These are phyloP conservation scores for Lonchura striata DNA, from an alignment of 2,113 vertebrate genomes.

Conservation along the genomic window DNA sequence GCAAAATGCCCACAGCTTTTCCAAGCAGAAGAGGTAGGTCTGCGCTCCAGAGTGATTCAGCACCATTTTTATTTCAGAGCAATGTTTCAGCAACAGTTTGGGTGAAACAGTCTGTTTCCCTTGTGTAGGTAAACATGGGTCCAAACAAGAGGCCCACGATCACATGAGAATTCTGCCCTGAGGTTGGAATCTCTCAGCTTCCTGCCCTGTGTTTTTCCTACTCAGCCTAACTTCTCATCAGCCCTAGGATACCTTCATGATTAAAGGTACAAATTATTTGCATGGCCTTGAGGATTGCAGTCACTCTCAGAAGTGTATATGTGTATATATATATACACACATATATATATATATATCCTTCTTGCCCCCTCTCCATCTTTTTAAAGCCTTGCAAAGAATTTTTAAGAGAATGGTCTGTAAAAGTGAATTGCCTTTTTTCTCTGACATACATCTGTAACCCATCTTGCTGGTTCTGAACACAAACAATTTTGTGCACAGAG, in stretches of 20 bases:
- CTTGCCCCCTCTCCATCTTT: accelerated
- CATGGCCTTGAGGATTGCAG: not conserved
- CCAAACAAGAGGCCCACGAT: accelerated
- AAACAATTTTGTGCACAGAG: not conserved
- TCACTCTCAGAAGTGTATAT: not conserved
- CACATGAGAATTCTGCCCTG: not conserved
- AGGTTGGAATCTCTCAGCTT: not conserved
- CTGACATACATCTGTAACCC: not conserved
- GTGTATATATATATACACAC: not conserved
- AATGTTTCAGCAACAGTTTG: not conserved
- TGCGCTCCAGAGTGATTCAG: not conserved
- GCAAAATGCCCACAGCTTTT: not conserved
- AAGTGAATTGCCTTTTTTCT: not conserved
- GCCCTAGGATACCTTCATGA: not conserved
- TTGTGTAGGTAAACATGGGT: not conserved
- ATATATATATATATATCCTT: not conserved
- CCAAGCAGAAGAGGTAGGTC: not conserved
- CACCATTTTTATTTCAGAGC: not conserved
- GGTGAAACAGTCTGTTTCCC: not conserved
- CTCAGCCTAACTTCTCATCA: not conserved
- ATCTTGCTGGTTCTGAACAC: not conserved
- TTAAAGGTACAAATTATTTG: not conserved
- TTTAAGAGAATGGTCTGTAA: not conserved
- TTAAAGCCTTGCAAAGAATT: not conserved
- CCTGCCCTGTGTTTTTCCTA: not conserved